Percentiles rank a stretch among this genome's conserved stretches.
These are phyloP conservation scores for Dendrophyllia cribrosa DNA, from an alignment of 64 coral and sea anemone species.

Conservation along the genomic window DNA sequence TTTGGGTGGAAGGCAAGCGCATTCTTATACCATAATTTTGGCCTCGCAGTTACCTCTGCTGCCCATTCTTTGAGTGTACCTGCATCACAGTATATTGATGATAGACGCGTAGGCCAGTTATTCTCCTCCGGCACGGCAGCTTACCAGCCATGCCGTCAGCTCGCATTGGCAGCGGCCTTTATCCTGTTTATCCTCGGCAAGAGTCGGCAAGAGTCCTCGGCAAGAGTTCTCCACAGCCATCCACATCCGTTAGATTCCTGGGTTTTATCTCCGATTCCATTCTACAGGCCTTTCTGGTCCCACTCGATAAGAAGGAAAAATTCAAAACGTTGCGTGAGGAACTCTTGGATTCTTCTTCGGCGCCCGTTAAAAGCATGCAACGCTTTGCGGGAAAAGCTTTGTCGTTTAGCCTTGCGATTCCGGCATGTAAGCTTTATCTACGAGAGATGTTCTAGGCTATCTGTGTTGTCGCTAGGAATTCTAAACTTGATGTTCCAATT, in stretches of 20 bases:
- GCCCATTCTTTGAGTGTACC: slow-evolving; percentile 10
- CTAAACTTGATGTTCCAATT: background rate
- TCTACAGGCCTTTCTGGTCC: slow-evolving; percentile 41
- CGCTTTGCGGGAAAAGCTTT: slow-evolving; percentile 23
- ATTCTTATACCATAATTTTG: too few species aligned
- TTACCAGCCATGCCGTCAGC: too few species aligned
- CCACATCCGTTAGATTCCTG: too few species aligned
- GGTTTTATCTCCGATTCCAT: too few species aligned
- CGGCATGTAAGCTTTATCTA: slow-evolving; percentile 36
- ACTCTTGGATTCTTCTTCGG: too few species aligned
- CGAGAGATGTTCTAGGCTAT: slow-evolving; percentile 55
- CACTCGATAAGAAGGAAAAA: slow-evolving; percentile 1
- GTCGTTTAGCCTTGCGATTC: slow-evolving; percentile 43
- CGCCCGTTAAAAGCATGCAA: slow-evolving; percentile 4
- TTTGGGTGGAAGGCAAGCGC: too few species aligned
- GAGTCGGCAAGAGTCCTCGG: too few species aligned
- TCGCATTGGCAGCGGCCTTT: too few species aligned
- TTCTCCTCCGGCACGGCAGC: too few species aligned
- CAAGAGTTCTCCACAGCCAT: slow-evolving; percentile 3
- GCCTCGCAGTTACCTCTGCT: background rate
- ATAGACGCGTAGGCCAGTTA: too few species aligned
- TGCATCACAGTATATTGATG: slow-evolving; percentile 29
- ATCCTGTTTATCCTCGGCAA: too few species aligned
- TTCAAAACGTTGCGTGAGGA: background rate
- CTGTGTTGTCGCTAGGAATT: background rate